Percentiles rank a stretch among this genome's conserved stretches.
These are phyloP conservation scores for Callimorpha dominula DNA, from an alignment of 2,888 invertebrate species.

Conservation along the genomic window DNA sequence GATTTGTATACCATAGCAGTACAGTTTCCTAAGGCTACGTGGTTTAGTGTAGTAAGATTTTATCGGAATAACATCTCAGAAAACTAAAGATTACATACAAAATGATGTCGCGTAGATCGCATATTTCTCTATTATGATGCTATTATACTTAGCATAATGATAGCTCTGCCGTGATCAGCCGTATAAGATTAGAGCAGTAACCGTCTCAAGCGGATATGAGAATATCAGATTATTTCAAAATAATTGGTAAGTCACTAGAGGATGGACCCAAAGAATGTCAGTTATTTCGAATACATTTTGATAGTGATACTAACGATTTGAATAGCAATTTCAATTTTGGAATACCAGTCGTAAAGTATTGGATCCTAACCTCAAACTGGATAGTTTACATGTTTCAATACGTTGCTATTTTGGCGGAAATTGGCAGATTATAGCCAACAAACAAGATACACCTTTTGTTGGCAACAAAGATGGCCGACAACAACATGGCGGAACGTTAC, in stretches of 20 bases:
- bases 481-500: constrained; percentile 50
- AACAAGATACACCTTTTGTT: constrained; percentile 53
- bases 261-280: neutral
- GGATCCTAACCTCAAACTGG: constrained; percentile 3
- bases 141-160: constrained; percentile 23
- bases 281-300: neutral
- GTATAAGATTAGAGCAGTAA: constrained; percentile 21
- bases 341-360: constrained; percentile 11
- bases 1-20: neutral
- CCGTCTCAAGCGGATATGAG: constrained; percentile 16
- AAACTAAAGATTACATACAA: constrained; percentile 11
- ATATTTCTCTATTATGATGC: constrained; percentile 25
- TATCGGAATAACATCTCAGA: constrained; percentile 14
- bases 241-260: constrained; percentile 11
- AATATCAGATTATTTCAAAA: constrained; percentile 22
- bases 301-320: neutral
- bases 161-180: constrained; percentile 19
- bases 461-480: constrained; percentile 51
- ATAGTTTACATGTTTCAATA: constrained; percentile 26
- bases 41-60: constrained; percentile 12
- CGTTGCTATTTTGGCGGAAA: constrained; percentile 32
- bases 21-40: neutral
- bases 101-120: constrained; percentile 22
- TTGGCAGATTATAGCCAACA: constrained; percentile 46
- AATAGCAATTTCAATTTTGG: constrained; percentile 6